Base-by-base conservation (phyloP, 1,140 invertebrate species). In the Leptoteleia sp. region DNA sequence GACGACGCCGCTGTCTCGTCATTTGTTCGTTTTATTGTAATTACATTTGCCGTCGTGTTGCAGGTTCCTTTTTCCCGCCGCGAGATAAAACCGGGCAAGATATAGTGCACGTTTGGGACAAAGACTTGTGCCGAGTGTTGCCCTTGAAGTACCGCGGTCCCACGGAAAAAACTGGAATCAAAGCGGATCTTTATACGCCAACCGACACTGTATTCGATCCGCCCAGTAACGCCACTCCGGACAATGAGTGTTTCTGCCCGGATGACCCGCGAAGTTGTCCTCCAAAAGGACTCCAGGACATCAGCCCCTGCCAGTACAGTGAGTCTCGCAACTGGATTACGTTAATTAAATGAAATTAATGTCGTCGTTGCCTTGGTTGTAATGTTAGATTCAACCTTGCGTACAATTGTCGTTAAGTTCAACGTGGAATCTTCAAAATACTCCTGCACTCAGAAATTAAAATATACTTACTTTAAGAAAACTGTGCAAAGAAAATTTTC, bases 211-310 rank as follows among this genome's bases (percentile, higher is more conserved):
- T 94, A 0, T 95, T 96, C 79, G 93, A 94, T 50, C 84, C 79
- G 89, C 92, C 65, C 89, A 93, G 3, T 87, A 92, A 11, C 82
- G 91, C 16, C 91, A 93, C 81, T 0, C 92, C 93, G 0, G 93
- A 95, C 43, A 96, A 96, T 83, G 92, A 93, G 71, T 97, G 96
- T 79, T 97, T 93, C 83, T 96, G 96, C 82, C 89, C 92, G 0
- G 91, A 92, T 0, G 90, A 89, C 33, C 86, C 88, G 8, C 91
- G 93, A 37, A 92, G 91, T 27, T 96, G 95, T 76, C 92, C 95
- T 0, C 91, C 92, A 0, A 90, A 92, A 68, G 96, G 96, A 0
- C 87, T 96, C 1, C 96, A 96, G 83, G 94, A 96, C 81, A 96
- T 97, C 40, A 95, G 94, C 80, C 94, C 94, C 0, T 97, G 95